Evolutionary conservation across 2,888 invertebrate species (phyloP).

Genomic region (Mechanitis mazaeus): DNA sequence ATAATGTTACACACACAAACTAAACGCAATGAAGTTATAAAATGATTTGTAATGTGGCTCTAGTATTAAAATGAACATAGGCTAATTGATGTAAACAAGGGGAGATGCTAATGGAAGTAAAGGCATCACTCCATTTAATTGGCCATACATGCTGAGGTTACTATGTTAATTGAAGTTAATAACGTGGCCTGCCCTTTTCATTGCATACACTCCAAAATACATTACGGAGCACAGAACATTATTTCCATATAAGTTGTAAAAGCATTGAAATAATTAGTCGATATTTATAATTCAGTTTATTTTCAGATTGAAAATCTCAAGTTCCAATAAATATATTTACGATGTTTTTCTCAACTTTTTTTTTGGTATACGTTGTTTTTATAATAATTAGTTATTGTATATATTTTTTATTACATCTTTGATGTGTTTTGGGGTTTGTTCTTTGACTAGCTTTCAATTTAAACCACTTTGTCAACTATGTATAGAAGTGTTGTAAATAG

Average conservation of each 20-base stretch:
- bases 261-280: not conserved
- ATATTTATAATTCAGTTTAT: too few species aligned
- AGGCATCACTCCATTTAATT: constrained; percentile 75
- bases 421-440: too few species aligned
- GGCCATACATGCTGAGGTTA: constrained; percentile 73
- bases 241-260: not conserved
- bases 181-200: constrained; percentile 59
- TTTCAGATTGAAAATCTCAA: too few species aligned
- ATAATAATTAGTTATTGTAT: too few species aligned
- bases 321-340: too few species aligned
- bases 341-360: too few species aligned
- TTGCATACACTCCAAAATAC: constrained; percentile 44
- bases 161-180: constrained; percentile 72
- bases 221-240: constrained; percentile 17
- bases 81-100: constrained; percentile 73
- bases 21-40: constrained; percentile 3
- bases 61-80: constrained; percentile 53
- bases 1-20: too few species aligned
- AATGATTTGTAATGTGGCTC: not conserved
- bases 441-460: too few species aligned
- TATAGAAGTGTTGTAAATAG: too few species aligned
- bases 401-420: too few species aligned
- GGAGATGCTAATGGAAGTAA: constrained; percentile 68
- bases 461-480: too few species aligned
- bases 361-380: too few species aligned